A percentile compares a stretch with the other conserved stretches of the same genome.
Evolutionary conservation across 2,113 vertebrate species (phyloP).

Genomic region (Empidonax alnorum): DNA sequence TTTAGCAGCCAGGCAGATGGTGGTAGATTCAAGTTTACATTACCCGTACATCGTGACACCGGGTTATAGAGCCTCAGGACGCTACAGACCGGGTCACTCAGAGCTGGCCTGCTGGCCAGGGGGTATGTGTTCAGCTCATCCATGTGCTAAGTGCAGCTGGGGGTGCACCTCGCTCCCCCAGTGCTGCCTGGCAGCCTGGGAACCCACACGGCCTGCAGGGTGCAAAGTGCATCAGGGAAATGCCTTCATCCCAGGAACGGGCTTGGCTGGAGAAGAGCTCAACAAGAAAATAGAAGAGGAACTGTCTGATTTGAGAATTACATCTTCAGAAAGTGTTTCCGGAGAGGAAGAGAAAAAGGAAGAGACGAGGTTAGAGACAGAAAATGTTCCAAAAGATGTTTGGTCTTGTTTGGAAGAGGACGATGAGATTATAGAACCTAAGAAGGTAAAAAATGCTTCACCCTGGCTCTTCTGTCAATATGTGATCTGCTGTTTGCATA

Average conservation of each 20-base stretch:
- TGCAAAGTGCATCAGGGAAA: background rate
- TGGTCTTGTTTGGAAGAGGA: background rate
- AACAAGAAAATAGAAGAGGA: constrained; percentile 26
- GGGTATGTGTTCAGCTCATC: background rate
- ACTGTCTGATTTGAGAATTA: constrained; percentile 1
- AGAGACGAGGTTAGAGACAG: background rate
- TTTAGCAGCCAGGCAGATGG: constrained; percentile 58
- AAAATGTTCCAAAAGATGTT: background rate
- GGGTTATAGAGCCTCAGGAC: constrained; percentile 41
- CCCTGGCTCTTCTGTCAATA: background rate
- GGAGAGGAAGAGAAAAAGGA: background rate
- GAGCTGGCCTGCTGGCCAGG: background rate
- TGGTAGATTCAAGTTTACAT: constrained; percentile 54
- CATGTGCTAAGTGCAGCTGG: background rate
- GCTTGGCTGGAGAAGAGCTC: background rate
- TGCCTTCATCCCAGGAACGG: background rate
- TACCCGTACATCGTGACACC: constrained; percentile 55
- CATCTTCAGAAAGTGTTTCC: background rate
- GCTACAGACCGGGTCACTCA: background rate
- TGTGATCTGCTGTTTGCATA: background rate
- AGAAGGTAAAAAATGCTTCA: constrained; percentile 41
- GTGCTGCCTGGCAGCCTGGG: constrained; percentile 3
- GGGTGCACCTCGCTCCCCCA: background rate
- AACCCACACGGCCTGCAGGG: background rate
- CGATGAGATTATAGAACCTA: background rate